Conservation (phyloP, 1,140 invertebrate genomes). For the Caenorhabditis tropicalis region DNA sequence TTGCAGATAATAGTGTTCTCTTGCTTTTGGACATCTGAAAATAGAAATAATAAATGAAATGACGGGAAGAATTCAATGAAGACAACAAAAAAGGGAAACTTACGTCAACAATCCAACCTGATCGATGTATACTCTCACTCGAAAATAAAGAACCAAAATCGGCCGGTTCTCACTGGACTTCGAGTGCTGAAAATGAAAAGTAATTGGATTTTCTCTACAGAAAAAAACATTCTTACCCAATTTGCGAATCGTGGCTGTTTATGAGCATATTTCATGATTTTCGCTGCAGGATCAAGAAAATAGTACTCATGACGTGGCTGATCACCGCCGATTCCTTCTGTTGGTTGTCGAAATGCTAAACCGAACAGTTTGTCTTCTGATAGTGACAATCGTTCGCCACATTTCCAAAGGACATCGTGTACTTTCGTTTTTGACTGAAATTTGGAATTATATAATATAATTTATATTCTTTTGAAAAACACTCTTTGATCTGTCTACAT, state of each 20-base stretch:
- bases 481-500: too few relatives aligned
- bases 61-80: background rate
- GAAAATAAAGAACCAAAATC: slow-evolving; percentile 86
- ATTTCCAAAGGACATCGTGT: slow-evolving; percentile 83
- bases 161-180: slow-evolving; percentile 84
- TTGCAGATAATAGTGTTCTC: slow-evolving; percentile 91
- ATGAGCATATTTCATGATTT: slow-evolving; percentile 91
- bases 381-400: slow-evolving; percentile 83
- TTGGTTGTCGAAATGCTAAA: slow-evolving; percentile 80
- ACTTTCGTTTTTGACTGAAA: slow-evolving; percentile 83
- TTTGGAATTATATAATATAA: background rate
- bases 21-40: slow-evolving; percentile 80
- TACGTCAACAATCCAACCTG: slow-evolving; percentile 78
- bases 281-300: slow-evolving; percentile 90
- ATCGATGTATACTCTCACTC: slow-evolving; percentile 93
- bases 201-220: background rate
- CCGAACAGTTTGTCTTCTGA: slow-evolving; percentile 84
- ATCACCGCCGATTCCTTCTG: slow-evolving; percentile 55
- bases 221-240: slow-evolving; percentile 79
- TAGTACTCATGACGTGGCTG: slow-evolving; percentile 81
- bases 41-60: background rate
- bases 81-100: slow-evolving; percentile 61
- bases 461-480: too few relatives aligned
- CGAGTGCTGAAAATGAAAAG: slow-evolving; percentile 79
- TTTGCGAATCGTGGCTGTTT: slow-evolving; percentile 92